Evolutionary conservation across 2,113 vertebrate genomes (phyloP).

Genomic region (Megaleporinus macrocephalus): DNA sequence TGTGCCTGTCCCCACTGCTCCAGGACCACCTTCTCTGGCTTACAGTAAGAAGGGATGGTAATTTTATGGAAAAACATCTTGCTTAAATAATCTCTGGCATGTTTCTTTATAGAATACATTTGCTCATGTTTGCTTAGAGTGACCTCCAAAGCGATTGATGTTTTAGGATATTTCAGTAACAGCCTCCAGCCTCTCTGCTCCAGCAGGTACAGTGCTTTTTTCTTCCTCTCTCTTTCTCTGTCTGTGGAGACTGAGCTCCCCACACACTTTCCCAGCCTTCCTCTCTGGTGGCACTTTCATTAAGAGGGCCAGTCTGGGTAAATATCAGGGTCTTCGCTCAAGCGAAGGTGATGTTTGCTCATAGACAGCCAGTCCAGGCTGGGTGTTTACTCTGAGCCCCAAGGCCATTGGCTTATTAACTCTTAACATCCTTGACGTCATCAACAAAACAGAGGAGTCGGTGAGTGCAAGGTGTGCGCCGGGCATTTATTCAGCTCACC

Average conservation of each 20-base stretch:
- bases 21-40: not conserved
- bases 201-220: not conserved
- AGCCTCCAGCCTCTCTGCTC: not conserved
- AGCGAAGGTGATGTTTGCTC: conserved; percentile 76
- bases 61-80: not conserved
- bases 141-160: conserved; percentile 11
- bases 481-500: not conserved
- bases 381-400: conserved; percentile 66
- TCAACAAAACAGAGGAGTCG: not conserved
- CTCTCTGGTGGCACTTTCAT: conserved; percentile 63
- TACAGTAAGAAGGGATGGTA: not conserved
- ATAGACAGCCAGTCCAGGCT: conserved; percentile 63
- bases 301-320: conserved; percentile 72
- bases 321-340: conserved; percentile 78
- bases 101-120: not conserved
- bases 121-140: conserved; percentile 10
- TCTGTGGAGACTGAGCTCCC: conserved; percentile 1
- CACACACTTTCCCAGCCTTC: conserved; percentile 14
- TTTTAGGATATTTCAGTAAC: conserved; percentile 23
- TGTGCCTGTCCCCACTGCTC: not conserved
- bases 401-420: conserved; percentile 53
- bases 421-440: conserved; percentile 47
- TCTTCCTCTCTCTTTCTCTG: conserved; percentile 8
- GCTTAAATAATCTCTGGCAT: not conserved
- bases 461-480: not conserved